Conservation (phyloP, 1,140 invertebrate species). For the Trigoniulus corallinus region DNA sequence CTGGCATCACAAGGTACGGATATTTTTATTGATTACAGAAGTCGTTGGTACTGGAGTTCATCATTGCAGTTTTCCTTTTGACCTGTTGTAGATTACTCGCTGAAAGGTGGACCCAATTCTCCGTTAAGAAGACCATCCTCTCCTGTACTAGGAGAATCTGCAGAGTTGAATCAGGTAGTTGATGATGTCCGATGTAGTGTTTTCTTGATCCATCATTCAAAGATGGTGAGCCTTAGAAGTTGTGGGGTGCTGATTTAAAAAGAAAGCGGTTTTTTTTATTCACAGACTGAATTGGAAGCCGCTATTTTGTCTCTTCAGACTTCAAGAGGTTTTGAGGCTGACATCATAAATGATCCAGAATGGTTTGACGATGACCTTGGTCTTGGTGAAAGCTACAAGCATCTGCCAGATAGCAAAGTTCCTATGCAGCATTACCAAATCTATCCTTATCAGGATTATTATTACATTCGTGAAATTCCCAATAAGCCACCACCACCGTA, state of each 20-base stretch:
- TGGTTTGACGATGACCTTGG: conserved; percentile 21
- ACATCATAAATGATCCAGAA: conserved; percentile 10
- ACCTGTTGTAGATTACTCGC: background rate
- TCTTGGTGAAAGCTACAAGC: conserved; percentile 2
- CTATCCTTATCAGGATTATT: conserved; percentile 12
- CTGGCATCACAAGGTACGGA: too few species aligned
- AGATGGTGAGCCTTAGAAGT: too few species aligned
- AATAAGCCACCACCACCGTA: conserved; percentile 55
- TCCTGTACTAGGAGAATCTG: background rate
- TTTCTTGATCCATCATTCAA: too few species aligned
- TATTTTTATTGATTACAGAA: too few species aligned
- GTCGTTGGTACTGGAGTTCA: too few species aligned
- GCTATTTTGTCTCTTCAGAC: background rate
- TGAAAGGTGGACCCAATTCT: background rate
- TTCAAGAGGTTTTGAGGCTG: background rate
- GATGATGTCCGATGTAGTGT: too few species aligned
- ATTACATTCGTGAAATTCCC: conserved; percentile 43
- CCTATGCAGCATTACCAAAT: conserved; percentile 2
- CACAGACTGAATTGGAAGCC: background rate
- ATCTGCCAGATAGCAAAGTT: background rate
- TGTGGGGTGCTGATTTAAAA: too few species aligned
- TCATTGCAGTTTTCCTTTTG: too few species aligned
- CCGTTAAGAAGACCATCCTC: background rate
- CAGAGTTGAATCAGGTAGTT: background rate
- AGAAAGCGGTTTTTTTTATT: background rate